Conservation (phyloP, 2,797 vertebrate genomes). For the Acipenser oxyrinchus region DNA sequence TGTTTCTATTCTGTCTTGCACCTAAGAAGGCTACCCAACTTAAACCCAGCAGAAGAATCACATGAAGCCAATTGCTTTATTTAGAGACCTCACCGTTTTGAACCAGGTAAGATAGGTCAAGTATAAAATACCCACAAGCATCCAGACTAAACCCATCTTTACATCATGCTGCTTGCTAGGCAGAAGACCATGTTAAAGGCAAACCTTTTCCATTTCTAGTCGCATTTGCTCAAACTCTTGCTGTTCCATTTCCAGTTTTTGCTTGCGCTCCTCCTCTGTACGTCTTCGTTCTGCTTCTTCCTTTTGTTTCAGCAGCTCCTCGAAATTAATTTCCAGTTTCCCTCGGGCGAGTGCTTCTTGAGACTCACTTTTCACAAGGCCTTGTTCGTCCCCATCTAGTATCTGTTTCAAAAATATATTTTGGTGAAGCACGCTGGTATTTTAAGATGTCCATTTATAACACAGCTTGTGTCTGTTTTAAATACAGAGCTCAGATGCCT, state of each 20-base stretch:
- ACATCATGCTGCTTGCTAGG: not conserved
- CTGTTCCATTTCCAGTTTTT: constrained; percentile 89
- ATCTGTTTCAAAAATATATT: not conserved
- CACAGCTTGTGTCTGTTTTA: too few species aligned
- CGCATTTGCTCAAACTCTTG: constrained; percentile 86
- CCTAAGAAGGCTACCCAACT: too few species aligned
- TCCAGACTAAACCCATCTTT: not conserved
- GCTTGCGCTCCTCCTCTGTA: constrained; percentile 81
- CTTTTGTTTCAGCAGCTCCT: constrained; percentile 85
- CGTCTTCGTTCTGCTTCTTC: constrained; percentile 77
- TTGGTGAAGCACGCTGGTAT: too few species aligned
- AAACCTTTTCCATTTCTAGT: constrained; percentile 91
- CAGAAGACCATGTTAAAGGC: constrained; percentile 17
- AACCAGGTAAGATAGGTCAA: too few species aligned
- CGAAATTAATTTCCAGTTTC: constrained; percentile 97
- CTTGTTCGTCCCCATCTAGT: constrained; percentile 58
- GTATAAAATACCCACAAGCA: too few species aligned
- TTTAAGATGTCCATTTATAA: too few species aligned
- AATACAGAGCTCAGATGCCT: too few species aligned
- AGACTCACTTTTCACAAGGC: constrained; percentile 71
- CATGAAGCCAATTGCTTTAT: too few species aligned
- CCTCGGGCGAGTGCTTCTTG: constrained; percentile 83
- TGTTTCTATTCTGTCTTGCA: too few species aligned
- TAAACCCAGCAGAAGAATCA: too few species aligned
- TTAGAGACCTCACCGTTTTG: too few species aligned